Evolutionary conservation across 2,113 vertebrate genomes (phyloP).

Genomic region (Zosterops japonicus): DNA sequence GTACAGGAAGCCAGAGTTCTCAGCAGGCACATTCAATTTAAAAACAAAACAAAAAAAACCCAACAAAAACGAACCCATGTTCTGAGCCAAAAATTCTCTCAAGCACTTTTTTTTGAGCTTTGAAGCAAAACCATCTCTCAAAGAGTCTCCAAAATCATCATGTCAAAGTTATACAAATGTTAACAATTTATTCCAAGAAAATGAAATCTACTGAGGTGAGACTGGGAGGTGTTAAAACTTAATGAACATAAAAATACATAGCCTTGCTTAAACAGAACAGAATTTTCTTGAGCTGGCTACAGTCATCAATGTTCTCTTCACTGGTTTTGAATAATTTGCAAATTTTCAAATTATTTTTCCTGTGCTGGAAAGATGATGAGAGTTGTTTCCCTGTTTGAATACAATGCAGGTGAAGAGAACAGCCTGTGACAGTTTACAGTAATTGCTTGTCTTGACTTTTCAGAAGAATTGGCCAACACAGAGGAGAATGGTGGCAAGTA

Average conservation of each 20-base stretch:
- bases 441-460: neutral
- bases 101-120: neutral
- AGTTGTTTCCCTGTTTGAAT: neutral
- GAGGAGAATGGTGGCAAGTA: neutral
- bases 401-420: neutral
- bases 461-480: neutral
- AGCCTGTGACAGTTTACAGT: neutral
- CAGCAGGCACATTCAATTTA: neutral
- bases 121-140: neutral
- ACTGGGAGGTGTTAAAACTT: slow-evolving; percentile 33
- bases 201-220: slow-evolving; percentile 38
- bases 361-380: neutral
- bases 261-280: neutral
- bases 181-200: slow-evolving; percentile 51
- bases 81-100: neutral
- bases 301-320: neutral
- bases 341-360: neutral
- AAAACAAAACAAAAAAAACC: neutral
- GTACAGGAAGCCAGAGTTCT: neutral
- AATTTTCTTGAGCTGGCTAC: neutral
- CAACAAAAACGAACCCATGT: neutral
- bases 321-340: slow-evolving; percentile 37
- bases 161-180: neutral
- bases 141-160: neutral
- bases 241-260: slow-evolving; percentile 23